Conservation (phyloP, 2,888 invertebrate species). For the Drosophila borealis region DNA sequence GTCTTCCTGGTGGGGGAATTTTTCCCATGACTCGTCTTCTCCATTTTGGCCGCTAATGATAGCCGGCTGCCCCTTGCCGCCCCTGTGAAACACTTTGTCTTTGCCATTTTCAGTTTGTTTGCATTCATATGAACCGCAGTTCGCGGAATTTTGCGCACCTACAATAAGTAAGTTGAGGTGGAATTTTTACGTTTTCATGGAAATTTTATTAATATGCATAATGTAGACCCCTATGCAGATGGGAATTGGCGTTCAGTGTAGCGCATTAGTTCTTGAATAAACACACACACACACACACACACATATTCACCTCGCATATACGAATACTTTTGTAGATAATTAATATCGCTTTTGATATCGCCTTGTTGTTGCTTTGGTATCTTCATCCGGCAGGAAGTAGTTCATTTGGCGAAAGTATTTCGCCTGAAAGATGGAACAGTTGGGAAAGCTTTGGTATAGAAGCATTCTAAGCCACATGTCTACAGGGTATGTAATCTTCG, state of each 20-base stretch:
- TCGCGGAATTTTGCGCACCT: conserved; percentile 26
- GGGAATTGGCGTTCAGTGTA: conserved; percentile 15
- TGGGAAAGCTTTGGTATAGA: too few species aligned
- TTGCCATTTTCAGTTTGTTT: conserved; percentile 26
- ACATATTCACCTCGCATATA: background rate
- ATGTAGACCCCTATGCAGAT: background rate
- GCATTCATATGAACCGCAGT: conserved; percentile 16
- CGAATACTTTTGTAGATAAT: background rate
- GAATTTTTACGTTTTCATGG: conserved; percentile 36
- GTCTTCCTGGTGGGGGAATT: conserved; percentile 12
- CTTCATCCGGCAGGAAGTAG: too few species aligned
- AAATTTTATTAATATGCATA: conserved; percentile 37
- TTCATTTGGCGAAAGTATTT: too few species aligned
- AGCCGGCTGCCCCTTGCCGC: conserved; percentile 12
- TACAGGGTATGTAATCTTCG: too few species aligned
- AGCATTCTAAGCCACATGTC: too few species aligned
- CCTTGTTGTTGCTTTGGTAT: too few species aligned
- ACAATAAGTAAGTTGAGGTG: background rate
- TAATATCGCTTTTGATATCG: too few species aligned
- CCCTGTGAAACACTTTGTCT: conserved; percentile 51
- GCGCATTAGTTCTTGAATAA: conserved; percentile 16
- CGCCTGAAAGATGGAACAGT: too few species aligned
- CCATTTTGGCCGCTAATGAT: conserved; percentile 14
- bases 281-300: background rate
- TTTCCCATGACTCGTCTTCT: conserved; percentile 64